Percentiles rank a stretch among this genome's conserved stretches.
Evolutionary conservation across 2,113 vertebrate genomes (phyloP).

Genomic region (Cairina moschata): DNA sequence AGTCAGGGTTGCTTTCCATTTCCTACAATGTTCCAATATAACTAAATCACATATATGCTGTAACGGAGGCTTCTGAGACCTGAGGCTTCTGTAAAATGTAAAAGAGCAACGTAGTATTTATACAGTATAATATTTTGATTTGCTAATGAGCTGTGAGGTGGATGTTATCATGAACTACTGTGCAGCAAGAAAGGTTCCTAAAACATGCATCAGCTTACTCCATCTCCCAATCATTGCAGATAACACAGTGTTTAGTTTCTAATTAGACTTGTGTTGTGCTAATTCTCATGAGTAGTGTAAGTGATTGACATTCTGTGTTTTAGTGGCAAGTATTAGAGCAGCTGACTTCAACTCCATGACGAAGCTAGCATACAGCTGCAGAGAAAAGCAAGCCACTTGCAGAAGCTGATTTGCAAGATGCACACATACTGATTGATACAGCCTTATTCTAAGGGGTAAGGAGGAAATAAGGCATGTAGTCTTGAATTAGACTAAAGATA

Average conservation of each 20-base stretch:
- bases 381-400: not conserved
- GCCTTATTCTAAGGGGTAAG: not conserved
- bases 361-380: not conserved
- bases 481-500: not conserved
- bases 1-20: slow-evolving; percentile 42
- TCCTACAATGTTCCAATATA: slow-evolving; percentile 49
- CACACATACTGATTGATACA: not conserved
- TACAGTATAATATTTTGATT: slow-evolving; percentile 63
- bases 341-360: not conserved
- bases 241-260: slow-evolving; percentile 36
- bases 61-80: slow-evolving; percentile 47
- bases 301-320: not conserved
- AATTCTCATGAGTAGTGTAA: not conserved
- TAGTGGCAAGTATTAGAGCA: not conserved
- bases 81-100: slow-evolving; percentile 42
- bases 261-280: slow-evolving; percentile 36
- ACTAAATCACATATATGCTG: slow-evolving; percentile 6
- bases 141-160: slow-evolving; percentile 46
- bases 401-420: not conserved
- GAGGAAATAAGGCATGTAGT: not conserved
- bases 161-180: slow-evolving; percentile 56
- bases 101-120: slow-evolving; percentile 61
- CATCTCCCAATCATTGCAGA: slow-evolving; percentile 6
- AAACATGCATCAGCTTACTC: not conserved
- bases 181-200: slow-evolving; percentile 30